These are phyloP conservation scores for Characodon lateralis DNA, from an alignment of 2,797 vertebrate genomes.

Conservation along the genomic window DNA sequence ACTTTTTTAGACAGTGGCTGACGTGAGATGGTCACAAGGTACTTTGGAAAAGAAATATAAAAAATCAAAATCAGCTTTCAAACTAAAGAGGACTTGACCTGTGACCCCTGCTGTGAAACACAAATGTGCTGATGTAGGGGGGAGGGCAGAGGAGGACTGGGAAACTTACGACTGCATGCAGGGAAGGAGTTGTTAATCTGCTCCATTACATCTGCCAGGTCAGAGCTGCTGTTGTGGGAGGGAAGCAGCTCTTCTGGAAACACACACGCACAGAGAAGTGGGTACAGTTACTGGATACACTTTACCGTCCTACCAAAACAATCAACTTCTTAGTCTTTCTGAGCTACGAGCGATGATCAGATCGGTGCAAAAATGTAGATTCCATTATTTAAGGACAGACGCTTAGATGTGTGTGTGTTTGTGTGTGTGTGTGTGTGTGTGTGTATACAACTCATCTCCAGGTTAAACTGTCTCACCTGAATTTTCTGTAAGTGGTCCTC, in stretches of 20 bases:
- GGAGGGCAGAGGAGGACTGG: conserved; percentile 5
- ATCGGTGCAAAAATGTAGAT: neutral
- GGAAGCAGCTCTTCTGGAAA: conserved; percentile 88
- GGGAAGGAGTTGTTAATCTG: conserved; percentile 97
- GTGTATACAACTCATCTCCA: conserved; percentile 1
- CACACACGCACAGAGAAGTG: conserved; percentile 37
- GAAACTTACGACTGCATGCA: conserved; percentile 91
- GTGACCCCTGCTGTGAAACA: conserved; percentile 34
- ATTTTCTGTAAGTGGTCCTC: conserved; percentile 81
- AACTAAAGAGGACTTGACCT: neutral
- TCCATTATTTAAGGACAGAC: neutral
- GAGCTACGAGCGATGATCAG: neutral
- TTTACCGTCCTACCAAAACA: conserved; percentile 1
- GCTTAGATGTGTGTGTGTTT: conserved; percentile 14
- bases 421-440: conserved; percentile 16
- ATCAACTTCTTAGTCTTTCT: conserved; percentile 15
- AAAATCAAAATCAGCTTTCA: neutral
- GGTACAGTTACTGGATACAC: conserved; percentile 23
- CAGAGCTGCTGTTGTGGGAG: conserved; percentile 88
- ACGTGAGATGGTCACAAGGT: neutral
- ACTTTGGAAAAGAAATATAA: neutral
- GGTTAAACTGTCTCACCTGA: conserved; percentile 80
- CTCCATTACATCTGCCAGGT: conserved; percentile 96
- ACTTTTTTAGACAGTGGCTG: neutral
- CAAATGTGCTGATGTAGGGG: conserved; percentile 38